Conservation (phyloP, 1,140 invertebrate genomes). For the Drosophila pandora region DNA sequence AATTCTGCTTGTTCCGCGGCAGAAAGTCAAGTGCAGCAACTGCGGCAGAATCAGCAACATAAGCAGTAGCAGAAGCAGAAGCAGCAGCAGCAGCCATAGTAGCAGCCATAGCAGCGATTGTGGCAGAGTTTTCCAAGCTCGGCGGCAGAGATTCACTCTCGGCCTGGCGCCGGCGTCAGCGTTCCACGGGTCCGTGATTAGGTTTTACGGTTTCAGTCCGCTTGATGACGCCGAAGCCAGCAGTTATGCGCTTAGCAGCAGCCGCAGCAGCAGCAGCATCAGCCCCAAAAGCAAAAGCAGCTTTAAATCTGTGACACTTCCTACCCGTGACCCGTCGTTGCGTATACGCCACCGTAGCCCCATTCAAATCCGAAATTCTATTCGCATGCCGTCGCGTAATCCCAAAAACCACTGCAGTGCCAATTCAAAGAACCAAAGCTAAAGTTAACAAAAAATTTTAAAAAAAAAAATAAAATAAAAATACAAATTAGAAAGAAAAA, state of each 20-base stretch:
- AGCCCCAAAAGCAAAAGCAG: slow-evolving; percentile 38
- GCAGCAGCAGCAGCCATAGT: slow-evolving; percentile 1
- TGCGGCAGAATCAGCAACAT: not conserved
- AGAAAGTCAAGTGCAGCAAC: slow-evolving; percentile 42
- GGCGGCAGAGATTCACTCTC: slow-evolving; percentile 56
- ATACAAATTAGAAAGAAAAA: slow-evolving; percentile 4
- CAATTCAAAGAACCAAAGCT: slow-evolving; percentile 26
- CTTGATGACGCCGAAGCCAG: slow-evolving; percentile 78
- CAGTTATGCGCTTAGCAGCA: slow-evolving; percentile 52
- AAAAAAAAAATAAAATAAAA: slow-evolving; percentile 14
- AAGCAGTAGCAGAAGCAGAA: slow-evolving; percentile 7
- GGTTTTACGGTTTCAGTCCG: slow-evolving; percentile 82
- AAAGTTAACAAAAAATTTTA: slow-evolving; percentile 10
- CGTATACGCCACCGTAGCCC: slow-evolving; percentile 36
- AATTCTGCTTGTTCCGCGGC: slow-evolving; percentile 24
- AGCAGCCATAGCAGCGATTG: slow-evolving; percentile 8
- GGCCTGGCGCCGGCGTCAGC: slow-evolving; percentile 65
- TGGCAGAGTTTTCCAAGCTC: slow-evolving; percentile 50
- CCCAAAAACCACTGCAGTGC: slow-evolving; percentile 34
- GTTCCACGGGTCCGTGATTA: slow-evolving; percentile 80
- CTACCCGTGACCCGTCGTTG: slow-evolving; percentile 43
- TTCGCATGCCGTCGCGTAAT: slow-evolving; percentile 49
- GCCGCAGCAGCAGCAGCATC: slow-evolving; percentile 34
- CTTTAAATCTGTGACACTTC: slow-evolving; percentile 54
- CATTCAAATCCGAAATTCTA: slow-evolving; percentile 1